Conservation (phyloP, 2,888 invertebrate genomes). For the Caenorhabditis imperialis region DNA sequence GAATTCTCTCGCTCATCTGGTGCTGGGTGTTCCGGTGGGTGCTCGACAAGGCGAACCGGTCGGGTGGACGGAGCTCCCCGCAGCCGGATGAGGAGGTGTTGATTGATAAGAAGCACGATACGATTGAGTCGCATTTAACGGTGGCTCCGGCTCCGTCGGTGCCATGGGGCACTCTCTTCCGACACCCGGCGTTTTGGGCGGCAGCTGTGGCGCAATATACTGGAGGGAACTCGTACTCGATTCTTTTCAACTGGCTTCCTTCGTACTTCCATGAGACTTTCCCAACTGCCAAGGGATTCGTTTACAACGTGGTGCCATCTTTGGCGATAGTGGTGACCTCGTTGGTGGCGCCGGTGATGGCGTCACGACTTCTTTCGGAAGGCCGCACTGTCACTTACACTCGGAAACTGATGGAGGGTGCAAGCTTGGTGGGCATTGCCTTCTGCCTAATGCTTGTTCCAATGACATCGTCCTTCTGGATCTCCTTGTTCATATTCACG, state of each 20-base stretch:
- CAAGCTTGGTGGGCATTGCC: conserved; percentile 79
- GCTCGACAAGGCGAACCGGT: conserved; percentile 16
- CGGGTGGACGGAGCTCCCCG: conserved; percentile 35
- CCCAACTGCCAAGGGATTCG: conserved; percentile 84
- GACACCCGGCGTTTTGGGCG: conserved; percentile 84
- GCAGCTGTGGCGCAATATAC: conserved; percentile 84
- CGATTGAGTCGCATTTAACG: conserved; percentile 33
- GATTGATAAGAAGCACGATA: conserved; percentile 47
- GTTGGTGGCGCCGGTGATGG: conserved; percentile 83
- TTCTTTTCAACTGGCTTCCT: conserved; percentile 85
- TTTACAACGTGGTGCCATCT: conserved; percentile 86
- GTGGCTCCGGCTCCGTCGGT: conserved; percentile 78
- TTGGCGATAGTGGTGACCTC: conserved; percentile 83
- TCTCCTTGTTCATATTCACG: conserved; percentile 81
- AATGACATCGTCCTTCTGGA: conserved; percentile 78
- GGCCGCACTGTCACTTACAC: conserved; percentile 80
- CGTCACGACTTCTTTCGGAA: conserved; percentile 81
- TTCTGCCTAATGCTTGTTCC: conserved; percentile 80
- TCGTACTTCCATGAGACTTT: conserved; percentile 85
- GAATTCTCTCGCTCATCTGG: conserved; percentile 59
- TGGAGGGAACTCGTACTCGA: conserved; percentile 85
- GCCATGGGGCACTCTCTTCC: conserved; percentile 83
- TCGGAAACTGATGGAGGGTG: conserved; percentile 80
- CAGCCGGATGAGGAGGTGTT: conserved; percentile 54
- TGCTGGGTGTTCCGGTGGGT: conserved; percentile 57